phyloP scores from a whole-genome alignment of 2,888 invertebrate genomes.

The Troilus luridus region DNA sequence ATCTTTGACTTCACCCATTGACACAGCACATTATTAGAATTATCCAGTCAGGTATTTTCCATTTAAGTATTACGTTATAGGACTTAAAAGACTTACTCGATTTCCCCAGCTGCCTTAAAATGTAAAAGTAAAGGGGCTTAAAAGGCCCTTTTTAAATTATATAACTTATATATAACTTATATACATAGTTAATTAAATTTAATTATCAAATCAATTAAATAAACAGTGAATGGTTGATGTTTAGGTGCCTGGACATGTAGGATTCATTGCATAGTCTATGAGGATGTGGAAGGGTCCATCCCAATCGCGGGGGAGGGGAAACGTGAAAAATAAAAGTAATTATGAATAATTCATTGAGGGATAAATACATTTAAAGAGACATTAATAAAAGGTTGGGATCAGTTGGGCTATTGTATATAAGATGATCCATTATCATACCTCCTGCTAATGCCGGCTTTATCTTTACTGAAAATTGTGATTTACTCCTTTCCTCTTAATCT shows the following conservation, averaged over 20 bases:
- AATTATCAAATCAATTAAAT: too few species aligned
- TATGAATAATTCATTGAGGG: constrained; percentile 49
- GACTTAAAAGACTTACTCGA: too few species aligned
- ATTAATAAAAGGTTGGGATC: constrained; percentile 51
- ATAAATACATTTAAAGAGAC: constrained; percentile 55
- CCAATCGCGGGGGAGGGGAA: neutral
- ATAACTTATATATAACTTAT: too few species aligned
- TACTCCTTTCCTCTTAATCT: constrained; percentile 43
- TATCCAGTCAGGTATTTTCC: too few species aligned
- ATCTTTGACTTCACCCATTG: too few species aligned
- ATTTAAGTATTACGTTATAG: too few species aligned
- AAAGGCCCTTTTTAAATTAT: too few species aligned
- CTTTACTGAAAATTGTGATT: constrained; percentile 43
- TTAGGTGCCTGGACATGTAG: neutral
- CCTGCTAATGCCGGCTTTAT: constrained; percentile 23
- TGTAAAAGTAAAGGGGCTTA: too few species aligned
- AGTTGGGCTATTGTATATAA: constrained; percentile 53
- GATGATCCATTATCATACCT: constrained; percentile 34
- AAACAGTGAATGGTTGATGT: too few species aligned
- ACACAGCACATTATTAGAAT: too few species aligned
- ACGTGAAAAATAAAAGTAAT: constrained; percentile 25
- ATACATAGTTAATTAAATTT: too few species aligned
- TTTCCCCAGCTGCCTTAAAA: too few species aligned
- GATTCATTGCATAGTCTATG: neutral
- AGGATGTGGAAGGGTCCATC: neutral